Evolutionary conservation across 1,140 invertebrate species (phyloP).

Genomic region (Cherax quadricarinatus): DNA sequence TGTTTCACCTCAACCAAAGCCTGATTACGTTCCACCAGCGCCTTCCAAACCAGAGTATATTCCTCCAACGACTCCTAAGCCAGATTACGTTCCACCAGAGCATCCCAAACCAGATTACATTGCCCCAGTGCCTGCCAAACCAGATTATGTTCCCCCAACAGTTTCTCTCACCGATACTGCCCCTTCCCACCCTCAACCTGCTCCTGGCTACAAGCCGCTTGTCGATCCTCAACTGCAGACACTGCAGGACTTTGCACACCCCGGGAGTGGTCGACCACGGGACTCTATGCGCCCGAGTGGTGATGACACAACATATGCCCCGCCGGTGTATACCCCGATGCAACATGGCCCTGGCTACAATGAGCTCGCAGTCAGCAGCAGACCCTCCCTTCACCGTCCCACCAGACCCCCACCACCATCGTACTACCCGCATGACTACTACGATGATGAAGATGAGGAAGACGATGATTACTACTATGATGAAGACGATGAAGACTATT

Average conservation of each 20-base stretch:
- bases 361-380: conserved; percentile 13
- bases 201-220: conserved; percentile 58
- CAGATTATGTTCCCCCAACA: conserved; percentile 48
- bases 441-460: conserved; percentile 39
- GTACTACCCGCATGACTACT: conserved; percentile 16
- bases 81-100: conserved; percentile 9
- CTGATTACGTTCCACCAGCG: not conserved
- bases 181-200: not conserved
- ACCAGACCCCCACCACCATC: not conserved
- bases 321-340: conserved; percentile 57
- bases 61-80: not conserved
- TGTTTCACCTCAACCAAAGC: not conserved
- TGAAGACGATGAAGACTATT: conserved; percentile 39
- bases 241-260: conserved; percentile 56
- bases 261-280: not conserved
- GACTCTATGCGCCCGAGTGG: not conserved
- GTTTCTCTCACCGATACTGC: not conserved
- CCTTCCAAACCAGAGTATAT: not conserved
- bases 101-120: conserved; percentile 33
- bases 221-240: conserved; percentile 14
- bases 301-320: conserved; percentile 28
- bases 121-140: conserved; percentile 29
- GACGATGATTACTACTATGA: conserved; percentile 64
- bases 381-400: not conserved
- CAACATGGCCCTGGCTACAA: conserved; percentile 46